Conservation (phyloP, 2,888 invertebrate species). For the Eupithecia abbreviata region DNA sequence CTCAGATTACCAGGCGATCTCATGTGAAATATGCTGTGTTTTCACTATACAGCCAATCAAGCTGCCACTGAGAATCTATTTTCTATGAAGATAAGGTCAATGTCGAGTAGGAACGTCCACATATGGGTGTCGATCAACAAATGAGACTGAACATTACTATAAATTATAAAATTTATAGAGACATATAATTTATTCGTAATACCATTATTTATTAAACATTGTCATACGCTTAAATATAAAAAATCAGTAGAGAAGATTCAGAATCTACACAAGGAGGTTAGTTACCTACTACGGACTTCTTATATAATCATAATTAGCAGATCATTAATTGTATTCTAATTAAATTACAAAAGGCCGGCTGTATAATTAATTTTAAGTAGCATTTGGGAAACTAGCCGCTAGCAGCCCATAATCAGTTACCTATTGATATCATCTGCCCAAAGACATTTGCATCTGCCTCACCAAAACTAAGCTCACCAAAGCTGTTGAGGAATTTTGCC, state of each 20-base stretch:
- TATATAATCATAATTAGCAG: conserved; percentile 9
- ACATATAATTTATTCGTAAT: too few relatives aligned
- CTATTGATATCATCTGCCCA: background rate
- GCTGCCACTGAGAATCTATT: too few relatives aligned
- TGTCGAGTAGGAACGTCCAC: background rate
- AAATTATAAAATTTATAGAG: background rate
- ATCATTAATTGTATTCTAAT: background rate
- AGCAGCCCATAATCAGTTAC: background rate
- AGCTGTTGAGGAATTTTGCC: background rate
- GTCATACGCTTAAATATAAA: too few relatives aligned
- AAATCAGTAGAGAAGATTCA: background rate
- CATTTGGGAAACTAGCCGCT: background rate
- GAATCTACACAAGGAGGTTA: background rate
- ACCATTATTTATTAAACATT: too few relatives aligned
- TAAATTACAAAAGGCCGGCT: background rate
- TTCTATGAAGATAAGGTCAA: too few relatives aligned
- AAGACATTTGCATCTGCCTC: too few relatives aligned
- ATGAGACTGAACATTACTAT: too few relatives aligned
- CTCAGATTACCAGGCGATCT: too few relatives aligned
- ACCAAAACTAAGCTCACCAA: background rate
- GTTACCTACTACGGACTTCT: background rate
- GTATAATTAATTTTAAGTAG: background rate
- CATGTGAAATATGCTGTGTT: too few relatives aligned
- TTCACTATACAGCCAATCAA: too few relatives aligned
- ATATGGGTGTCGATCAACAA: background rate